A percentile compares a stretch with the other conserved stretches of the same genome.
Conservation (phyloP, 2,888 invertebrate genomes). For the Temnothorax ravouxi region DNA sequence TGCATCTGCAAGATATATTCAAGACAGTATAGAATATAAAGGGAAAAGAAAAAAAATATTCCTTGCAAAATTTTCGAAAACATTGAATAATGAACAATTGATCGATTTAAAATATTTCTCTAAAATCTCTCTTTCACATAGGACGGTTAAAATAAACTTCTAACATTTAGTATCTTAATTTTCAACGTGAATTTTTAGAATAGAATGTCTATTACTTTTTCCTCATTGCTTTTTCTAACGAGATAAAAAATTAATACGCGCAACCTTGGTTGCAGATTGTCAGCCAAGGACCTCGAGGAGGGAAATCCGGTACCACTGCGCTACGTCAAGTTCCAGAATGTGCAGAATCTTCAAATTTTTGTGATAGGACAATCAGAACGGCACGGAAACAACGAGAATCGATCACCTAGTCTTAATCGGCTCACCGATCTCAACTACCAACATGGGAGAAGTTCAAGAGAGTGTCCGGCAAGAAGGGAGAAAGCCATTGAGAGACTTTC, state of each 20-base stretch:
- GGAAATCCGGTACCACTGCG: slow-evolving; percentile 94
- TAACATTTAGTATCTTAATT: background rate
- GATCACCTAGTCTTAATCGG: slow-evolving; percentile 96
- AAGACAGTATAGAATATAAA: background rate
- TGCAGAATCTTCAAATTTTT: slow-evolving; percentile 97
- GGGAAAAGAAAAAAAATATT: background rate
- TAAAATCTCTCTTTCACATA: background rate
- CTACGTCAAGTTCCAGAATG: slow-evolving; percentile 99
- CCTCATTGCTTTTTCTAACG: background rate
- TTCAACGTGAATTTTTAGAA: background rate
- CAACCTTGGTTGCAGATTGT: slow-evolving; percentile 88
- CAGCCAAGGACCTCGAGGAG: slow-evolving; percentile 92
- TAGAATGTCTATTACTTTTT: background rate
- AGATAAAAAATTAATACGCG: slow-evolving; percentile 6
- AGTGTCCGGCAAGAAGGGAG: slow-evolving; percentile 97
- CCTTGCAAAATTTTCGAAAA: background rate
- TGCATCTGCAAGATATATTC: background rate
- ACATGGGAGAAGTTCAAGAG: slow-evolving; percentile 99
- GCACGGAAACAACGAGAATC: slow-evolving; percentile 95
- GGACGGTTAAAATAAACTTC: background rate
- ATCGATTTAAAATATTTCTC: background rate
- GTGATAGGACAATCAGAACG: slow-evolving; percentile 95
- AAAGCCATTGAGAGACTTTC: slow-evolving; percentile 91
- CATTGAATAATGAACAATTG: too few relatives aligned
- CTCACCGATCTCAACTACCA: slow-evolving; percentile 96